phyloP scores from a whole-genome alignment of 1,140 invertebrate species.

The Drosophila sechellia region DNA sequence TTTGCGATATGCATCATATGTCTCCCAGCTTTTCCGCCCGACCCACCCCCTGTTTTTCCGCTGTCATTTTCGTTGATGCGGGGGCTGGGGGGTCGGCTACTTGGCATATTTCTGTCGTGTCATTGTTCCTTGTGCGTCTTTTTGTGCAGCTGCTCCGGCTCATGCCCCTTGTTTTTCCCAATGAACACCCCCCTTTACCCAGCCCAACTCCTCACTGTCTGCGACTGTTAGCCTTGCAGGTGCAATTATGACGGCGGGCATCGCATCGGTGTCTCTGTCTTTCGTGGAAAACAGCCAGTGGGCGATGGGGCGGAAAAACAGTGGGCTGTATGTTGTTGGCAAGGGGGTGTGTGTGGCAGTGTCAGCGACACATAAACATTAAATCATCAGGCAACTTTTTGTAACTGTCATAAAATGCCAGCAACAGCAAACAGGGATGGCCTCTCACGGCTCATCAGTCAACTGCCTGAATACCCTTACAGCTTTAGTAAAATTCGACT shows the following conservation, averaged over 20 bases:
- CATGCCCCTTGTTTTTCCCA: constrained; percentile 1
- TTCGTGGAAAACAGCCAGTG: constrained; percentile 5
- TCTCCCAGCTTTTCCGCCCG: constrained; percentile 9
- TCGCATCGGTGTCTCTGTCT: constrained; percentile 24
- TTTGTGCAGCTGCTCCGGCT: constrained; percentile 44
- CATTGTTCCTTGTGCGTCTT: constrained; percentile 76
- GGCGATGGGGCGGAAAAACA: constrained; percentile 2
- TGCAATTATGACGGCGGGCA: constrained; percentile 73
- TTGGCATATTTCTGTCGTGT: constrained; percentile 79
- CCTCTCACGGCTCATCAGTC: neutral
- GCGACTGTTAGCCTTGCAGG: constrained; percentile 77
- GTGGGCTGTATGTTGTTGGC: neutral
- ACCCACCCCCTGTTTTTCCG: neutral
- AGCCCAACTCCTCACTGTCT: constrained; percentile 32
- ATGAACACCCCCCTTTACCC: neutral
- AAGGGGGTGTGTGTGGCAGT: constrained; percentile 33
- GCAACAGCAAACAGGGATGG: constrained; percentile 27
- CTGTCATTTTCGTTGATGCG: constrained; percentile 49
- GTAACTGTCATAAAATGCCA: constrained; percentile 77
- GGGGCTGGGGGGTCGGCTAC: constrained; percentile 59
- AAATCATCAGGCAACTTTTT: constrained; percentile 81
- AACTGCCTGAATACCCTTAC: constrained; percentile 15
- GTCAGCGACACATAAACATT: constrained; percentile 81
- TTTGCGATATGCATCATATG: constrained; percentile 82
- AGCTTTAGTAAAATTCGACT: neutral